Percentiles rank a stretch among this genome's conserved stretches.
These are phyloP conservation scores for Lithophane socia DNA, from an alignment of 2,888 invertebrate species.

Conservation along the genomic window DNA sequence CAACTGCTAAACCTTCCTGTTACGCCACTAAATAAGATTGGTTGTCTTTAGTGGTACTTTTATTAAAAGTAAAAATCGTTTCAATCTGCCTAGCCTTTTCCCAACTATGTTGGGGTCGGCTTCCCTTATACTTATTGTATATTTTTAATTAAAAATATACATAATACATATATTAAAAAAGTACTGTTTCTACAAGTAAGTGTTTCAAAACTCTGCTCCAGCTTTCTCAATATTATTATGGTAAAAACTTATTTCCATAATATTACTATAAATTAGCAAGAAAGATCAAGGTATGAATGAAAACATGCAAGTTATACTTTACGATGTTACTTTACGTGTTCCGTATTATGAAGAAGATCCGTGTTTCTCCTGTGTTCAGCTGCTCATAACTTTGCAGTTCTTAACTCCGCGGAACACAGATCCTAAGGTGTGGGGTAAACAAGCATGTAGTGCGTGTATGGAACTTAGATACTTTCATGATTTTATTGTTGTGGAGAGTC, in stretches of 20 bases:
- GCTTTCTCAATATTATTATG: not conserved
- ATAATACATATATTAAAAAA: not conserved
- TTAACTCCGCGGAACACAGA: not conserved
- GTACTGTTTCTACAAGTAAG: not conserved
- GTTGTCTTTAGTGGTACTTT: not conserved
- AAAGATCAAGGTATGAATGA: not conserved
- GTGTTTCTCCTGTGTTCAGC: conserved; percentile 16
- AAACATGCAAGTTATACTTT: conserved; percentile 15
- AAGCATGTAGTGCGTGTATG: not conserved
- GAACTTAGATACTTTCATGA: not conserved
- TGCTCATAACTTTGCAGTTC: conserved; percentile 14
- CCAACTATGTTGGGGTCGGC: no score
- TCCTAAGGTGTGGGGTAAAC: not conserved
- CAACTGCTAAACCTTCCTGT: not conserved
- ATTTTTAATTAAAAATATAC: no score
- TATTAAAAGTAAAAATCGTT: no score
- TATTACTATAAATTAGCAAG: conserved; percentile 7
- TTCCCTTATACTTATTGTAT: no score
- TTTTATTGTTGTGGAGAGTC: no score
- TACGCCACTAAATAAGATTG: not conserved
- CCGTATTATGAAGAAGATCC: not conserved
- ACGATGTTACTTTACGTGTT: conserved; percentile 7
- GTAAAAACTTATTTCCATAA: conserved; percentile 9
- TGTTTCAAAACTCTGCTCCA: not conserved
- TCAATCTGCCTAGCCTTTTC: no score